Percentiles rank a stretch among this genome's conserved stretches.
phyloP scores from a whole-genome alignment of 1,140 invertebrate genomes.

The Potamilus streckersoni region DNA sequence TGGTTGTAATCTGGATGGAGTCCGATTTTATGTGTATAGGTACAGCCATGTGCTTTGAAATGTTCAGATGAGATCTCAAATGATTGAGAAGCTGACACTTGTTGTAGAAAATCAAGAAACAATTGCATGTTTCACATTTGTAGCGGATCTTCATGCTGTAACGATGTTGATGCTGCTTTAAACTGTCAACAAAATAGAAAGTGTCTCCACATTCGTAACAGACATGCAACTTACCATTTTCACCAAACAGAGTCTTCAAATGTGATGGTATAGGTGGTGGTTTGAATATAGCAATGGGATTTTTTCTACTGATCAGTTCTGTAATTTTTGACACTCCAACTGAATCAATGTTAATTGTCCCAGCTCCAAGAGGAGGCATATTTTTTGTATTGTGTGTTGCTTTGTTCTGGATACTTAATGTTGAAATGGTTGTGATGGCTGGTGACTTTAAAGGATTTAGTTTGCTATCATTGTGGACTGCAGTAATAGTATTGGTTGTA shows the following conservation, averaged over 20 bases:
- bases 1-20: slow-evolving; percentile 37
- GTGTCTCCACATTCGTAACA: slow-evolving; percentile 60
- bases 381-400: background rate
- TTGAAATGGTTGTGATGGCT: background rate
- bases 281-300: slow-evolving; percentile 45
- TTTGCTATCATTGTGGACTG: background rate
- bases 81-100: slow-evolving; percentile 52
- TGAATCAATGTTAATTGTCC: slow-evolving; percentile 41
- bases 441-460: background rate
- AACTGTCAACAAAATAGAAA: slow-evolving; percentile 51
- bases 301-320: slow-evolving; percentile 47
- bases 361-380: background rate
- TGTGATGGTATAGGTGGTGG: slow-evolving; percentile 31
- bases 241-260: slow-evolving; percentile 26
- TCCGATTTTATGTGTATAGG: slow-evolving; percentile 49
- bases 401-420: background rate
- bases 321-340: slow-evolving; percentile 40
- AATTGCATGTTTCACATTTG: slow-evolving; percentile 55
- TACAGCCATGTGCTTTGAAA: slow-evolving; percentile 41
- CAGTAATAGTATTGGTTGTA: too few relatives aligned
- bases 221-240: slow-evolving; percentile 14
- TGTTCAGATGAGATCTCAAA: slow-evolving; percentile 44
- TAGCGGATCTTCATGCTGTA: slow-evolving; percentile 53
- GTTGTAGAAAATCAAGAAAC: slow-evolving; percentile 52
- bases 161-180: slow-evolving; percentile 44